Conservation (phyloP, 2,888 invertebrate genomes). For the Trichogramma evanescens region DNA sequence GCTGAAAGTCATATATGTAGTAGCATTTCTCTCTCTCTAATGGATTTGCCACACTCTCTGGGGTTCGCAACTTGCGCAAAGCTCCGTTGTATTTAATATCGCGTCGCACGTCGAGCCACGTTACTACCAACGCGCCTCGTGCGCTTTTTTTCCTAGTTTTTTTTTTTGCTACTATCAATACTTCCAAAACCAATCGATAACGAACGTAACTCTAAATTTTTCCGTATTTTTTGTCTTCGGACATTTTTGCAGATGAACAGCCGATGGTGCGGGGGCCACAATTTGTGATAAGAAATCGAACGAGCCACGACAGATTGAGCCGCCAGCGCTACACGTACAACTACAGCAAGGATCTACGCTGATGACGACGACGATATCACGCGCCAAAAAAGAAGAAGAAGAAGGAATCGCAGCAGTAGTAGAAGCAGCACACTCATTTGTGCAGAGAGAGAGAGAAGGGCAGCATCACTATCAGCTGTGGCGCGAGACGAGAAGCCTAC, state of each 20-base stretch:
- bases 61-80: no score
- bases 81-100: no score
- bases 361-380: slow-evolving; percentile 8
- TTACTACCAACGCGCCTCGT: no score
- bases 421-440: no score
- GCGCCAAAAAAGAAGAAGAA: slow-evolving; percentile 4
- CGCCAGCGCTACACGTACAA: slow-evolving; percentile 41
- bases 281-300: slow-evolving; percentile 44
- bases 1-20: no score
- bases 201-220: background rate
- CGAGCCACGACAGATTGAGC: slow-evolving; percentile 40
- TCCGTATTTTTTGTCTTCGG: slow-evolving; percentile 8
- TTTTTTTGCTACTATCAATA: background rate
- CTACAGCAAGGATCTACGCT: slow-evolving; percentile 34
- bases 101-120: no score
- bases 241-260: slow-evolving; percentile 36
- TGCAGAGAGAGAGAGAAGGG: no score
- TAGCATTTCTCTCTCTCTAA: no score
- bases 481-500: no score
- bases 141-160: slow-evolving; percentile 3
- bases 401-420: no score
- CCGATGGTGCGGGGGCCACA: slow-evolving; percentile 33
- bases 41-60: no score
- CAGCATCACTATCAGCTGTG: no score
- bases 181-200: background rate